Base-by-base conservation (phyloP, 2,888 invertebrate species). In the Leptopterna dolabrata region DNA sequence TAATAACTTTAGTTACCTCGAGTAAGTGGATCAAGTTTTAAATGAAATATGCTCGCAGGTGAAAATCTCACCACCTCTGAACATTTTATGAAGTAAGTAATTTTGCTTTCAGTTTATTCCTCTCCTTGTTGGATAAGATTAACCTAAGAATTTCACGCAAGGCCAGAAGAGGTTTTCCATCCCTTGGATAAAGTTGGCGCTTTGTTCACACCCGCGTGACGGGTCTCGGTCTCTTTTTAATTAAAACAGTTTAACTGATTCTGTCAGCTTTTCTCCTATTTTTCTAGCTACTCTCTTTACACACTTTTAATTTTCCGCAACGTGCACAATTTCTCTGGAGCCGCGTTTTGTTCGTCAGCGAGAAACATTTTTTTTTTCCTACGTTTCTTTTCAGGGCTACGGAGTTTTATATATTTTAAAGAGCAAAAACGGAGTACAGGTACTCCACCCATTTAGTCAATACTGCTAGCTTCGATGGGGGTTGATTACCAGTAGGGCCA, bases 291-390 rank as follows among this genome's bases (percentile, higher is more conserved):
- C 73, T 19, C 36, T 73, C 36, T 73, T 36, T 73, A 73, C 73
- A 73, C 36, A 16, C 9, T 73, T 73, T 73, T 73, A 73, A 73
- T 36, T 73, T 73, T 73, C 73, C 73, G 41, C 73, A 36, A 73
- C 73, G 73, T 73, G 16, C 30, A 73, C 73, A 73, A 73, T 30
- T 71, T 71, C 30, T 71, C 71, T 27, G 29, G 29, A n/a, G 73
- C 36, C 2, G 55, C n/a, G 73, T 41, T 73, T 71, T 30, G 73
- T 36, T 16, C 36, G 73, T n/a, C 73, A 41, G 73, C 73, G 14
- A 41, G 16, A 36, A 30, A 30, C n/a, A n/a, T n/a, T 14, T 73
- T 73, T 29, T 9, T 73, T 73, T 19, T 11, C n/a, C 55, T 4
- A 7, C 36, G 36, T 36, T 36, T 36, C 36, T 36, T 36, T 4